Evolutionary conservation across 2,888 invertebrate species (phyloP).

Genomic region (Gastrophysa polygoni): DNA sequence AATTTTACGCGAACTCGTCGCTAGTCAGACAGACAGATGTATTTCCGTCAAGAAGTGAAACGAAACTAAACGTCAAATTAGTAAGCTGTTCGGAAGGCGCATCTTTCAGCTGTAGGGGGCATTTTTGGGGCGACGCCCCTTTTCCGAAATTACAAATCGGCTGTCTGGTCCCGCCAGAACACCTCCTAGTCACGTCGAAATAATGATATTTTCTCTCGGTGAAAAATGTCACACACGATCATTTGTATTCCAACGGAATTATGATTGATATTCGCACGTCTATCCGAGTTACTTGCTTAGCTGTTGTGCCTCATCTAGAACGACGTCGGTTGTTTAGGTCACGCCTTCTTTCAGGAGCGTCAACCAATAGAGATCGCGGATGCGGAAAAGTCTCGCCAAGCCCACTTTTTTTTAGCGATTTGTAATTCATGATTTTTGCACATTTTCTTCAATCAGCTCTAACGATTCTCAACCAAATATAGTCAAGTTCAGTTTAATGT

Average conservation of each 20-base stretch:
- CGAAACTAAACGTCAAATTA: slow-evolving; percentile 29
- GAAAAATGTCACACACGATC: slow-evolving; percentile 6
- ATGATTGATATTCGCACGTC: no score
- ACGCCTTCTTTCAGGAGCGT: slow-evolving; percentile 27
- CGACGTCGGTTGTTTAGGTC: slow-evolving; percentile 14
- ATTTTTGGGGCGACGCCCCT: slow-evolving; percentile 27
- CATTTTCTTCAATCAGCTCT: no score
- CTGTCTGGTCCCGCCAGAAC: slow-evolving; percentile 25
- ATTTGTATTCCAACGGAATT: slow-evolving; percentile 18
- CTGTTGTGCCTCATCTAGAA: no score
- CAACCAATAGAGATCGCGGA: slow-evolving; percentile 27
- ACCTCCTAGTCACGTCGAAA: slow-evolving; percentile 18
- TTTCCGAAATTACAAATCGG: slow-evolving; percentile 25
- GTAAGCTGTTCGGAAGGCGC: slow-evolving; percentile 27
- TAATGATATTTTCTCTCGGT: slow-evolving; percentile 21
- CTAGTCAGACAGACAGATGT: slow-evolving; percentile 19
- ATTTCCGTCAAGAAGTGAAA: slow-evolving; percentile 27
- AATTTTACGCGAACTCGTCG: no score
- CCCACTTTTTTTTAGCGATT: slow-evolving; percentile 4
- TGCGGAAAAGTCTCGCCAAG: slow-evolving; percentile 20
- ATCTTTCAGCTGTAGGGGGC: slow-evolving; percentile 24
- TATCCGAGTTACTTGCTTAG: no score
- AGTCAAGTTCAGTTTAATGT: no score
- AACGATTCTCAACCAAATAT: no score
- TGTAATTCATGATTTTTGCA: no score